These are phyloP conservation scores for Danio jaintianensis DNA, from an alignment of 2,797 vertebrate species.

Conservation along the genomic window DNA sequence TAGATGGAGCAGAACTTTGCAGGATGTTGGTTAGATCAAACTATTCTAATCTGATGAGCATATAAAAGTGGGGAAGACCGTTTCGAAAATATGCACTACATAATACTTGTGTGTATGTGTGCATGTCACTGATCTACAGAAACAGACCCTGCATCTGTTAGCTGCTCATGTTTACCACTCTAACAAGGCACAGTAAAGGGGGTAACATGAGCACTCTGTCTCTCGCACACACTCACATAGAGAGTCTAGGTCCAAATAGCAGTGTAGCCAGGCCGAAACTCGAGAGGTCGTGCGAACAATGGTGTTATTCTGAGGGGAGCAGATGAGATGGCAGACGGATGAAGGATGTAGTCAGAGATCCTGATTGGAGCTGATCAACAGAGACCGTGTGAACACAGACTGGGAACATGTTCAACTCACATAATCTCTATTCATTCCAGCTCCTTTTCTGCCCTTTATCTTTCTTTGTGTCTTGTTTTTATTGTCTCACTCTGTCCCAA, in stretches of 20 bases:
- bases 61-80: neutral
- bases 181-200: conserved; percentile 43
- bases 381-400: conserved; percentile 41
- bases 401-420: conserved; percentile 42
- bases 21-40: neutral
- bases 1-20: too few species aligned
- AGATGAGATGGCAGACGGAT: conserved; percentile 55
- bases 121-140: conserved; percentile 29
- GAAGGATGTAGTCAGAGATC: conserved; percentile 55
- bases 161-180: conserved; percentile 54
- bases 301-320: conserved; percentile 59
- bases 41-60: neutral
- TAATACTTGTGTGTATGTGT: conserved; percentile 22
- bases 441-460: conserved; percentile 1
- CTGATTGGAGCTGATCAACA: conserved; percentile 60
- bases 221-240: conserved; percentile 16
- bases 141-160: conserved; percentile 54
- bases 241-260: conserved; percentile 35
- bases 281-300: conserved; percentile 64
- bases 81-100: conserved; percentile 9
- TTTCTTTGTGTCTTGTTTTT: conserved; percentile 29
- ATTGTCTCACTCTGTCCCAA: neutral
- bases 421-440: conserved; percentile 33
- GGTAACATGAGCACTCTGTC: conserved; percentile 49
- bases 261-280: conserved; percentile 55